Conservation (phyloP, 1,140 invertebrate species). For the Agraylea sexmaculata region DNA sequence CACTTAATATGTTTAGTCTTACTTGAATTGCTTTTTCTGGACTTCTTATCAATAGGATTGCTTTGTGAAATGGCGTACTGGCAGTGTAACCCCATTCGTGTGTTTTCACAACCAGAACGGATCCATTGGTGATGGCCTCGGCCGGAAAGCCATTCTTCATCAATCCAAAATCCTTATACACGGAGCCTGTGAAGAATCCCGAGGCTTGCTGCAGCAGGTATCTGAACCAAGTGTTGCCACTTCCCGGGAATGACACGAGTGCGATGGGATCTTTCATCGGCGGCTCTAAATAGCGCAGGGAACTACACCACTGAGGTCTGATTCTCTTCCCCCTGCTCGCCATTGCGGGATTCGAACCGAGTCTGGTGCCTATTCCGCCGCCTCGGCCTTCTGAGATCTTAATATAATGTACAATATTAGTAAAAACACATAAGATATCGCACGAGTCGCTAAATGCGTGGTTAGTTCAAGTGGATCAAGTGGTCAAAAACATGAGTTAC, state of each 20-base stretch:
- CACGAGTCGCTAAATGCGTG: too few relatives aligned
- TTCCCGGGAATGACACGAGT: conserved; percentile 63
- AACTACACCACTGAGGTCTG: conserved; percentile 38
- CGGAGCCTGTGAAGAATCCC: conserved; percentile 63
- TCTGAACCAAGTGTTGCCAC: conserved; percentile 69
- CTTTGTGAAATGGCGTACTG: conserved; percentile 47
- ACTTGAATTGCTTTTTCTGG: conserved; percentile 56
- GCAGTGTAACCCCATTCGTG: conserved; percentile 57
- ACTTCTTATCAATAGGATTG: conserved; percentile 56
- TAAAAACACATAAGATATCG: too few relatives aligned
- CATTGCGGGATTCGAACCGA: conserved; percentile 21
- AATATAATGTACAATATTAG: conserved; percentile 1
- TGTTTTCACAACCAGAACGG: conserved; percentile 69
- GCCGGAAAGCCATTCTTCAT: conserved; percentile 65
- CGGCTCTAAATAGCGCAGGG: conserved; percentile 31
- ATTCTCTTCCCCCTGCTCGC: conserved; percentile 17
- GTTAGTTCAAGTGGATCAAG: too few relatives aligned
- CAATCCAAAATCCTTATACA: conserved; percentile 65
- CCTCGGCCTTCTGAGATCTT: conserved; percentile 9
- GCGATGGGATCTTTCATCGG: conserved; percentile 40
- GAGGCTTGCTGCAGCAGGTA: conserved; percentile 64
- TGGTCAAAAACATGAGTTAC: too few relatives aligned
- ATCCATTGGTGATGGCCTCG: conserved; percentile 60
- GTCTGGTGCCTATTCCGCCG: conserved; percentile 21
- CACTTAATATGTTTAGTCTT: too few relatives aligned